Evolutionary conservation across 2,888 invertebrate species (phyloP), one percentile per base, ranked within the genome.

Genomic region (Argyresthia albistria): DNA sequence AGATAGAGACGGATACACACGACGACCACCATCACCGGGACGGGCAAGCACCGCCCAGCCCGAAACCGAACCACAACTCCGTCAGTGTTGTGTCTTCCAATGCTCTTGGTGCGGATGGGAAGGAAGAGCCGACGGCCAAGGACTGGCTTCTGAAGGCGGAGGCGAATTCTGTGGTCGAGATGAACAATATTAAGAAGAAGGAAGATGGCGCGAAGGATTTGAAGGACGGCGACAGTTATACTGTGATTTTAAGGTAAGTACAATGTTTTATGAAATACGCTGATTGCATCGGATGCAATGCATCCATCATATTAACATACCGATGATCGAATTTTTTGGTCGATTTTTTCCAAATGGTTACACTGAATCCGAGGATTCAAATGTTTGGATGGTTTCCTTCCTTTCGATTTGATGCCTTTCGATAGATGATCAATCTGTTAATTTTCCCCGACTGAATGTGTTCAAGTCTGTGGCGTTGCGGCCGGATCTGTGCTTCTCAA

Each of bases 1-100:
- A 95, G 73, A 95, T 95, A 43, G 92, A 93, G 10, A 92, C 91
- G 25, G 92, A 93, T 55, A 91, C 91, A 0, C 91, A 92, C 63
- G 92, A 90, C 56, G 90, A 90, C 55, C 90, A 90, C 47, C 88
- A 89, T 57, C 76, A 90, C 64, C 70, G 88, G 15, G 87, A 87
- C 39, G 84, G 84, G 0, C 71, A 71, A 53, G 68, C 80, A 14
- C 84, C 84, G 0, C 76, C 84, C 0, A 83, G 80, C 59, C 83
- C 86, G 0, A 88, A 82, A 46, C 71, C 79, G 4, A 63, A 60
- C 46, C 88, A 88, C 53, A 88, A 88, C 39, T 76, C 82, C 0
- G 82, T 87, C 0, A 88, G 87, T 48, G 86, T 88, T 1, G 88
- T 88, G 11, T 88, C 88, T 1, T 83, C 86, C 0, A 86, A 83